Evolutionary conservation across 2,888 invertebrate genomes (phyloP), one percentile per base, ranked within the genome.

Genomic region (Tipula vernalis): DNA sequence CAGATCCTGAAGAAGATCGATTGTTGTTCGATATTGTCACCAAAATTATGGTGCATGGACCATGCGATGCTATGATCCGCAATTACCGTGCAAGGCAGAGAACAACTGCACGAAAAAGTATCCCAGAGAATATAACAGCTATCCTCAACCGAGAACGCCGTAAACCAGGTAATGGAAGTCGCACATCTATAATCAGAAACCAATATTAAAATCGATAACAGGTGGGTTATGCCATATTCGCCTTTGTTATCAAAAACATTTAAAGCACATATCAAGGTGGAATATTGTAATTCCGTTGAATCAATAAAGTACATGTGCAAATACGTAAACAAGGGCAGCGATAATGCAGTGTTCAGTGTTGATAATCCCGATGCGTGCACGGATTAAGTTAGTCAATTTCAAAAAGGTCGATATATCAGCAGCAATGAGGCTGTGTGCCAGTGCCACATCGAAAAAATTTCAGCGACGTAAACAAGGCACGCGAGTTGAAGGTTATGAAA

Each of bases 101-200:
- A 89, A 89, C 0, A 88, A 88, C 84, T 92, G 92, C 88, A 88
- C 89, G 0, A 92, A 92, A 89, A 87, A 88, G 44, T 90, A 87
- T 87, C 89, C 89, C 39, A 84, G 88, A 86, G 5, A 39, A 83
- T 88, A 88, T 44, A 90, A 91, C 87, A 90, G 90, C 51, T 91
- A 91, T 87, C 90, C 90, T 87, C 39, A 87, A 57, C 91, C 91
- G 87, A 88, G 89, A n/a, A 36, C 88, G 90, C 15, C 87, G 89
- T 86, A 86, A 86, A 44, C 83, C 88, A 86, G 88, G 87, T 87
- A 2, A 47, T 47, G 47, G 47, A 47, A 1, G 47, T 47, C 1
- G 13, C 13, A 47, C 47, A 47, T 1, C 87, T 86, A 87, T 87
- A 36, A 87, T 87, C 83, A 44, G 42, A 86, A 39, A 3, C 12